Evolutionary conservation across 2,797 vertebrate genomes (phyloP).

Genomic region (Benthosema pterotum): DNA sequence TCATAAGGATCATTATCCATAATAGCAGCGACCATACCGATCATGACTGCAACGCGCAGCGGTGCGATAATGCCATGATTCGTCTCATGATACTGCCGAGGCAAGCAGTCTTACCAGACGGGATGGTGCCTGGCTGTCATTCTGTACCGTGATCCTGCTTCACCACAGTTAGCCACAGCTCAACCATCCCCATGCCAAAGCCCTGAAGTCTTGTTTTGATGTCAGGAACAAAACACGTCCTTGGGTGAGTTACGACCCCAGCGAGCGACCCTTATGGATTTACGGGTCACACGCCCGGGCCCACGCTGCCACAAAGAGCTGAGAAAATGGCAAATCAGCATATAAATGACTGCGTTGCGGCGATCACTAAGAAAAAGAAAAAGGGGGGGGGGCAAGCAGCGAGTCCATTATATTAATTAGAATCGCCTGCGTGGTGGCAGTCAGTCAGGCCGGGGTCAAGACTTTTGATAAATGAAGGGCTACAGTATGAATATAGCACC

Average conservation of each 20-base stretch:
- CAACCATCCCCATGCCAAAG: conserved; percentile 72
- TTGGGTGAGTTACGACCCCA: conserved; percentile 62
- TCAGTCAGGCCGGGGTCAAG: conserved; percentile 46
- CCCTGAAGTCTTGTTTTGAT: conserved; percentile 62
- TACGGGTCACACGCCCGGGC: conserved; percentile 55
- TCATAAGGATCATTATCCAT: conserved; percentile 41
- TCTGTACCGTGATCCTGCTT: conserved; percentile 40
- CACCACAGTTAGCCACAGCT: conserved; percentile 42
- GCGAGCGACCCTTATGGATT: conserved; percentile 58
- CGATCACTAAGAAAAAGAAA: conserved; percentile 60
- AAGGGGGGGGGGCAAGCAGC: conserved; percentile 60
- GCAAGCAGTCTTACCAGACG: conserved; percentile 52
- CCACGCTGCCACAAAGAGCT: conserved; percentile 47
- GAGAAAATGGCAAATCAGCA: conserved; percentile 75
- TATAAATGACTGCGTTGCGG: conserved; percentile 76
- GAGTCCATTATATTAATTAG: conserved; percentile 83
- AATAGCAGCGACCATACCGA: conserved; percentile 21
- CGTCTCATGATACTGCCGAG: conserved; percentile 68
- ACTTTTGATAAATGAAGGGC: conserved; percentile 76
- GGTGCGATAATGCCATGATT: conserved; percentile 65
- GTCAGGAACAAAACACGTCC: conserved; percentile 63
- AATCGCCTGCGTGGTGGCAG: conserved; percentile 57
- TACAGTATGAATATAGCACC: conserved; percentile 64
- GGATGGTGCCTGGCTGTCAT: conserved; percentile 51
- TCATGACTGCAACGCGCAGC: conserved; percentile 54